phyloP scores from a whole-genome alignment of 2,797 vertebrate species.

The Cichlasoma orientale region DNA sequence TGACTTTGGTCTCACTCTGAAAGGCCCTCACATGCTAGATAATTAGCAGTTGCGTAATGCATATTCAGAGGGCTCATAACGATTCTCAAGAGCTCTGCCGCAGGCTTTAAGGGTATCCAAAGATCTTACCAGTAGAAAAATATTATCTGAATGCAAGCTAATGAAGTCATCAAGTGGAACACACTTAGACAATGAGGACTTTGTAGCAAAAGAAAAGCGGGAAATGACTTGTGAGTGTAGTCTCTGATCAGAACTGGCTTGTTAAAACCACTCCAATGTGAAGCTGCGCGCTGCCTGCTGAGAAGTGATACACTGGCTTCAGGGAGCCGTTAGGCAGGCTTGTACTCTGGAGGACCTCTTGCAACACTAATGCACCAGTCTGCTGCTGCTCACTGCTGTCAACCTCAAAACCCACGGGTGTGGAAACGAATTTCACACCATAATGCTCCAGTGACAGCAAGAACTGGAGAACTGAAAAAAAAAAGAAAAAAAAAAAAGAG shows the following conservation, averaged over 20 bases:
- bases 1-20: constrained; percentile 18
- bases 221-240: constrained; percentile 30
- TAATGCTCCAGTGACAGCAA: constrained; percentile 61
- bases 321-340: constrained; percentile 45
- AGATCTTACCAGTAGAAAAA: constrained; percentile 43
- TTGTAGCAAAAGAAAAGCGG: constrained; percentile 26
- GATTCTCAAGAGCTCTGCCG: constrained; percentile 53
- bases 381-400: constrained; percentile 62
- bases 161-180: constrained; percentile 49
- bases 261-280: constrained; percentile 37
- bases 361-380: constrained; percentile 63
- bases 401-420: constrained; percentile 62
- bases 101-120: constrained; percentile 44
- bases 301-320: constrained; percentile 43
- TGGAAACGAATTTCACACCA: constrained; percentile 70
- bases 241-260: constrained; percentile 24
- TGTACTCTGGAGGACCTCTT: constrained; percentile 58
- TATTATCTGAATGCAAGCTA: constrained; percentile 55
- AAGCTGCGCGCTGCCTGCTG: constrained; percentile 39
- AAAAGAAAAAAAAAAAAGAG: constrained; percentile 30
- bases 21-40: constrained; percentile 21
- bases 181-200: constrained; percentile 15
- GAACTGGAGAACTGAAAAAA: constrained; percentile 46
- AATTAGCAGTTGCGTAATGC: constrained; percentile 43
- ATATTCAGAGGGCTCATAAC: constrained; percentile 45